Evolutionary conservation across 2,797 vertebrate species (phyloP).

Genomic region (Typhlichthys subterraneus): DNA sequence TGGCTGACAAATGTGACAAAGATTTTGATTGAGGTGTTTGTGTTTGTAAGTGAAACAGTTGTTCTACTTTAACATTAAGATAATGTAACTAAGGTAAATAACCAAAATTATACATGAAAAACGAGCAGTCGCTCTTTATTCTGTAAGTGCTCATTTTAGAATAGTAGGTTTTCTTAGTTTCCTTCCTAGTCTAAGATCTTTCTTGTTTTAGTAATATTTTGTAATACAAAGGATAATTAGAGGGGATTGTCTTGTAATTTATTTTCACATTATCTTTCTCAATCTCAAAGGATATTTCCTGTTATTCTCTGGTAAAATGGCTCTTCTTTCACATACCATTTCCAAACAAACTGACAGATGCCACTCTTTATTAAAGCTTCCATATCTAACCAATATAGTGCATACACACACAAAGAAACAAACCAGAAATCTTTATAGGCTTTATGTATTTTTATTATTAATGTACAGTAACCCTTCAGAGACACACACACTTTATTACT

Average conservation of each 20-base stretch:
- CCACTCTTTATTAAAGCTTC: slow-evolving; percentile 68
- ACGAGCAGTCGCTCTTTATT: too few relatives aligned
- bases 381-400: slow-evolving; percentile 20
- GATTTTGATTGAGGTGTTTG: too few relatives aligned
- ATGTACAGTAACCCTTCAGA: slow-evolving; percentile 2
- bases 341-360: slow-evolving; percentile 70
- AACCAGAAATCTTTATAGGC: too few relatives aligned
- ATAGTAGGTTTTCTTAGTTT: too few relatives aligned
- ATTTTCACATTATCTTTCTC: slow-evolving; percentile 4
- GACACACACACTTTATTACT: not conserved
- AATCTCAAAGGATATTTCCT: slow-evolving; percentile 25
- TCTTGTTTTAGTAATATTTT: not conserved
- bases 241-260: slow-evolving; percentile 5
- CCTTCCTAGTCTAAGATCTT: not conserved
- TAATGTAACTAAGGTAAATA: too few relatives aligned
- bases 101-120: too few relatives aligned
- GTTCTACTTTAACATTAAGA: too few relatives aligned
- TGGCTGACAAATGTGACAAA: too few relatives aligned
- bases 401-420: not conserved
- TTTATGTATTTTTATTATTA: not conserved
- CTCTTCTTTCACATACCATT: slow-evolving; percentile 55
- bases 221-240: not conserved
- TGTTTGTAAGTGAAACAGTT: too few relatives aligned
- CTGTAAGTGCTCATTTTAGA: too few relatives aligned
- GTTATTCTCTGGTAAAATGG: slow-evolving; percentile 31